Base-by-base conservation (phyloP, 2,888 invertebrate species). In the Lasioglossum pauxillum region DNA sequence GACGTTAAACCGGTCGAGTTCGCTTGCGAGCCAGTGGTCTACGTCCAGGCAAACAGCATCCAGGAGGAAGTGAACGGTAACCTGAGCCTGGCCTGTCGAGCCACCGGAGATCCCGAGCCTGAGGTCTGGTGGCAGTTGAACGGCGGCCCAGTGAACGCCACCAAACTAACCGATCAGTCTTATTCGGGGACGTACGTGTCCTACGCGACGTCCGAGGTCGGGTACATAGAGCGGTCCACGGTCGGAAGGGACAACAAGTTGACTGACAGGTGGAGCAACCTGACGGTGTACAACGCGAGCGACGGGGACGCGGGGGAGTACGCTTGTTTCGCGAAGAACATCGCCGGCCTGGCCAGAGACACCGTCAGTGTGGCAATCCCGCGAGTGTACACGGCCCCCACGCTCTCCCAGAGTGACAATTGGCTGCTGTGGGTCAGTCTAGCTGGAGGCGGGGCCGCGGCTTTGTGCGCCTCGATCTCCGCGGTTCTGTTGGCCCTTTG, bases 281-380 rank as follows among this genome's bases (percentile, higher is more conserved):
- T 98, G 86, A 98, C 98, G 82, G 97, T 98, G 87, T 97, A 96
- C 91, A 98, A 98, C 95, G 97, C 98, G 89, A 98, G 97, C 90
- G 98, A 97, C 93, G 96, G 97, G 75, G 98, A 98, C 94, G 97
- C 98, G 2, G 98, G 98, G 4, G 97, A 98, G 90, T 98, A 98
- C 95, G 97, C 97, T 80, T 99, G 99, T 95, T 96, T 96, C 91
- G 98, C 98, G 1, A 97, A 96, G 92, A 98, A 98, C 95, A 94
- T 96, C 41, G 95, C 95, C 10, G 96, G 96, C 0, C 93, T 95
- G 2, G 95, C 96, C 0, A 95, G 96, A 31, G 96, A 96, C 82
- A 96, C 96, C 74, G 96, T 96, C 0, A 96, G 96, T 89, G 96
- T 97, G 31, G 96, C 97, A 84, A 95, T 97, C 78, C 97, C 97